phyloP scores from a whole-genome alignment of 1,140 invertebrate species.

The Drosophila subobscura region DNA sequence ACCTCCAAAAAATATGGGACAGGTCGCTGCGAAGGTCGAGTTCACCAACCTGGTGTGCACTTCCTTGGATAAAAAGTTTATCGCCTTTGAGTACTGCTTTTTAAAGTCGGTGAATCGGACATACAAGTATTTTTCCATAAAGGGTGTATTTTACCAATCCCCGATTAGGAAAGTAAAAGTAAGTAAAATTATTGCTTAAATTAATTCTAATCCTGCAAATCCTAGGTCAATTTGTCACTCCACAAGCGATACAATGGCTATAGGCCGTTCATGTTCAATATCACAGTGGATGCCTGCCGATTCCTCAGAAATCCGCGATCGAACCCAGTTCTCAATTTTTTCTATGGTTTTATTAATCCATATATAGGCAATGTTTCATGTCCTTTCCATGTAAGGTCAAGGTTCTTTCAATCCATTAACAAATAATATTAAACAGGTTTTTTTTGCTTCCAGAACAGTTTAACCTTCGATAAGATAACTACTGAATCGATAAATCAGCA shows the following conservation, averaged over 20 bases:
- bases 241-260: neutral
- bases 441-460: neutral
- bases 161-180: neutral
- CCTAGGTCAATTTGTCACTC: neutral
- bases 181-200: no score
- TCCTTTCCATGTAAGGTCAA: conserved; percentile 4
- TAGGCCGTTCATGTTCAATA: conserved; percentile 3
- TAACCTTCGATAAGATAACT: neutral
- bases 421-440: no score
- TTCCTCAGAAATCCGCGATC: neutral
- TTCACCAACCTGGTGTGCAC: neutral
- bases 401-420: no score
- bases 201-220: no score
- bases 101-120: conserved; percentile 9
- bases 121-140: neutral
- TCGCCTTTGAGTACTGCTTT: conserved; percentile 2
- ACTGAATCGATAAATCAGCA: neutral
- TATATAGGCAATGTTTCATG: no score
- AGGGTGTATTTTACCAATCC: neutral
- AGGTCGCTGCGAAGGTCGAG: neutral
- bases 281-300: conserved; percentile 1
- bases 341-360: no score
- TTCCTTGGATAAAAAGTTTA: neutral
- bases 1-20: no score
- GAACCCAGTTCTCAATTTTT: no score